These are phyloP conservation scores for Isurus oxyrinchus DNA, from an alignment of 2,113 vertebrate species.

Conservation along the genomic window DNA sequence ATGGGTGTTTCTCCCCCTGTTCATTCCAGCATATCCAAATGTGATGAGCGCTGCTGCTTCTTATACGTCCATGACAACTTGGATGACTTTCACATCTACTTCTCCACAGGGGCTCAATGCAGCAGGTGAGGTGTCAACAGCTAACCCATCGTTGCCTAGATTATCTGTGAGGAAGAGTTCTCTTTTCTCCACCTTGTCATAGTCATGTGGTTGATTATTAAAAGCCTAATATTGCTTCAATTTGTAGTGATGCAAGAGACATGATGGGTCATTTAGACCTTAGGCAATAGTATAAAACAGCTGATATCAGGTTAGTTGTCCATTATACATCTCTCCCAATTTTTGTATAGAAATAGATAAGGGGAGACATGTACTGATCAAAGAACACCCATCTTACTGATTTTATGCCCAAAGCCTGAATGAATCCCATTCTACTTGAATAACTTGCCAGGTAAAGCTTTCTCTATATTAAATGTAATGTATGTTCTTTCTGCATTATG, in stretches of 20 bases:
- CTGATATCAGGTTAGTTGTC: background rate
- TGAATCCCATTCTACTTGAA: background rate
- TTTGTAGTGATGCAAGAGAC: background rate
- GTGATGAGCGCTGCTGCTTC: slow-evolving; percentile 92
- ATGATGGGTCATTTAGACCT: background rate
- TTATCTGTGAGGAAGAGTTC: background rate
- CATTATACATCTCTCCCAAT: background rate
- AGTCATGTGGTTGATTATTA: background rate
- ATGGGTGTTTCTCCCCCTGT: slow-evolving; percentile 24
- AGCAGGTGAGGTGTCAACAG: slow-evolving; percentile 65
- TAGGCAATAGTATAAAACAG: background rate
- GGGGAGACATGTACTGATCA: background rate
- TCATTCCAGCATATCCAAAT: slow-evolving; percentile 79
- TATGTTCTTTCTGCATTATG: too few species aligned
- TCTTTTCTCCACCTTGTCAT: background rate
- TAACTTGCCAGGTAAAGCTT: background rate
- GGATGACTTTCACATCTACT: slow-evolving; percentile 95
- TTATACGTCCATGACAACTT: slow-evolving; percentile 88
- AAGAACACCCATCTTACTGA: background rate
- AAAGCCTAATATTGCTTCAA: background rate
- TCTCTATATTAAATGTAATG: background rate
- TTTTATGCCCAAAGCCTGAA: background rate
- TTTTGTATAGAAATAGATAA: background rate
- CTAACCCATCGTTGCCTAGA: too few species aligned
- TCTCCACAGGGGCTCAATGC: slow-evolving; percentile 85